phyloP scores from a whole-genome alignment of 2,888 invertebrate genomes.

The Arctia plantaginis region DNA sequence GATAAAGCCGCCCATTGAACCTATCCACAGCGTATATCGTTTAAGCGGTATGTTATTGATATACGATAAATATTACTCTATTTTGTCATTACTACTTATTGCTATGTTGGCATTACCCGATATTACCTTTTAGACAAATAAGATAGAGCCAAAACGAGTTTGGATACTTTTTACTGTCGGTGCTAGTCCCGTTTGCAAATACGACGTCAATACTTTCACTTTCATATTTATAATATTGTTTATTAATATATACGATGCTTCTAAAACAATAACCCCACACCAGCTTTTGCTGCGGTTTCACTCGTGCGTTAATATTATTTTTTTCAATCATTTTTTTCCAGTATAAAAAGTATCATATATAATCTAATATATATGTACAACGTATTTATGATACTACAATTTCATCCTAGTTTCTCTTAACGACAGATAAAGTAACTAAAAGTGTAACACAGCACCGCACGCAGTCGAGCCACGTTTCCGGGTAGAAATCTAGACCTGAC shows the following conservation, averaged over 20 bases:
- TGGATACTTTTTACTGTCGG: background rate
- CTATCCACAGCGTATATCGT: background rate
- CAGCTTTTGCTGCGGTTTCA: too few relatives aligned
- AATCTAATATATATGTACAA: too few relatives aligned
- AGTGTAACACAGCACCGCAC: constrained; percentile 31
- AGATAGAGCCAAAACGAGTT: background rate
- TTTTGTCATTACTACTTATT: background rate
- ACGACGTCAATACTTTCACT: background rate
- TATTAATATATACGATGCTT: too few relatives aligned
- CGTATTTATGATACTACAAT: background rate
- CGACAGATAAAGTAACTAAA: constrained; percentile 24
- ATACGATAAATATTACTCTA: background rate
- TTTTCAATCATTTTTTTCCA: too few relatives aligned
- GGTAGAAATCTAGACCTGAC: constrained; percentile 56
- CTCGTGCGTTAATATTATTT: too few relatives aligned
- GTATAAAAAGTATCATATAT: too few relatives aligned
- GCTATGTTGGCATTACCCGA: background rate
- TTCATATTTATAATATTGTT: too few relatives aligned
- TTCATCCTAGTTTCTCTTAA: background rate
- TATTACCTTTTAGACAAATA: background rate
- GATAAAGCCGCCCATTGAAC: background rate
- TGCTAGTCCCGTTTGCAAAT: background rate
- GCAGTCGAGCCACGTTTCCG: constrained; percentile 50
- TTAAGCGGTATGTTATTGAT: background rate
- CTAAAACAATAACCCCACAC: too few relatives aligned